Conservation (phyloP, 2,888 invertebrate species). For the Tipula helvola region DNA sequence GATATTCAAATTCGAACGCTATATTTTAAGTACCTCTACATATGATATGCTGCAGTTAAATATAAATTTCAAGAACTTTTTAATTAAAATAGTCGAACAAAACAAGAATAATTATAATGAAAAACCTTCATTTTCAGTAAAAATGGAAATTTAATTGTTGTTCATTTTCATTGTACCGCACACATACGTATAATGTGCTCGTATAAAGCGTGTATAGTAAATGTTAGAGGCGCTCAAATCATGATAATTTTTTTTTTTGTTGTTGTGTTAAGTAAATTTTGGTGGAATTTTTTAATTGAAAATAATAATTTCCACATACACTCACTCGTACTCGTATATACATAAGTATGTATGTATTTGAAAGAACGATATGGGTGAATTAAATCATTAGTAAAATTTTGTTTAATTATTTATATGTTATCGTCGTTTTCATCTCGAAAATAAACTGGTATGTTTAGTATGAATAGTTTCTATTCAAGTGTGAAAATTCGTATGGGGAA, state of each 20-base stretch:
- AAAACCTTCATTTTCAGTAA: neutral
- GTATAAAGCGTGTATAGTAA: neutral
- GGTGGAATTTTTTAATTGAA: neutral
- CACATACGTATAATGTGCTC: neutral
- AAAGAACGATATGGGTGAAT: neutral
- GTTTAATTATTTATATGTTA: neutral
- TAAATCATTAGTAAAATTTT: neutral
- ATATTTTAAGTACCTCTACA: neutral
- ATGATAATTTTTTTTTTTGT: neutral
- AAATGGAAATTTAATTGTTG: neutral
- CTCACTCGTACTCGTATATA: neutral
- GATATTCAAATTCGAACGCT: neutral
- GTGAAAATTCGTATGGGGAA: neutral
- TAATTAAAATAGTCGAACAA: neutral
- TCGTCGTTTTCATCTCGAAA: neutral
- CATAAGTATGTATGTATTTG: neutral
- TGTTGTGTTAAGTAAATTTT: neutral
- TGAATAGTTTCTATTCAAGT: neutral
- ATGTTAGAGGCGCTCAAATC: neutral
- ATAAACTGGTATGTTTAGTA: neutral
- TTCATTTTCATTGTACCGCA: neutral
- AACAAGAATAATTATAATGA: neutral
- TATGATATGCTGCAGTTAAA: neutral
- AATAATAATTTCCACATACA: neutral
- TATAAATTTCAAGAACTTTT: neutral